phyloP scores from a whole-genome alignment of 2,797 vertebrate species.

The Dipus sagitta region DNA sequence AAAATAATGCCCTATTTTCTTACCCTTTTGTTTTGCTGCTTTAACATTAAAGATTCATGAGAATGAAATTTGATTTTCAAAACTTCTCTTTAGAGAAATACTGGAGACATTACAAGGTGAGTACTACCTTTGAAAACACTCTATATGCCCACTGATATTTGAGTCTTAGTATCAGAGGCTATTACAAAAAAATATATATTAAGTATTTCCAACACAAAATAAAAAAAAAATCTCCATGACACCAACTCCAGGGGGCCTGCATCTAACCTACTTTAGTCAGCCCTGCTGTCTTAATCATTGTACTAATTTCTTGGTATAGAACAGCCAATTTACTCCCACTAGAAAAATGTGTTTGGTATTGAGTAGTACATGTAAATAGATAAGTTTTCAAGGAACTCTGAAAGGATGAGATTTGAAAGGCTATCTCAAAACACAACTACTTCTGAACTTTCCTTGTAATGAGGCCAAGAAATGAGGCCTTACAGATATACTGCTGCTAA shows the following conservation, averaged over 20 bases:
- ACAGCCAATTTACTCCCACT: background rate
- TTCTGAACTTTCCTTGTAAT: background rate
- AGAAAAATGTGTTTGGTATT: background rate
- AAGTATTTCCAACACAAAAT: constrained; percentile 11
- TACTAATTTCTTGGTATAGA: background rate
- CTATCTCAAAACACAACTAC: constrained; percentile 43
- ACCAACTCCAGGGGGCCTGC: background rate
- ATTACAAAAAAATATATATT: background rate
- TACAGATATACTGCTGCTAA: background rate
- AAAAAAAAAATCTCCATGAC: constrained; percentile 21
- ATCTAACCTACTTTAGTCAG: constrained; percentile 16
- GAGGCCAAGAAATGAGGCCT: background rate
- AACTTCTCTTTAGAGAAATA: constrained; percentile 18
- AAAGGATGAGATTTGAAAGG: constrained; percentile 4
- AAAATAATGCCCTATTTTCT: background rate
- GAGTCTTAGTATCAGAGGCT: background rate
- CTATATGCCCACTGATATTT: background rate
- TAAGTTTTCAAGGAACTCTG: constrained; percentile 25
- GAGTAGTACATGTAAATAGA: background rate
- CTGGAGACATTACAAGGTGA: constrained; percentile 28
- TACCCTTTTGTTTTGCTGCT: background rate
- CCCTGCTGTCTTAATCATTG: background rate
- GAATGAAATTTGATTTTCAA: constrained; percentile 52
- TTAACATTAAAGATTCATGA: constrained; percentile 38
- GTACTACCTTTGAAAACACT: background rate